A percentile compares a stretch with the other conserved stretches of the same genome.
These are phyloP conservation scores for Drosophila merina DNA, from an alignment of 2,888 invertebrate species.

Conservation along the genomic window DNA sequence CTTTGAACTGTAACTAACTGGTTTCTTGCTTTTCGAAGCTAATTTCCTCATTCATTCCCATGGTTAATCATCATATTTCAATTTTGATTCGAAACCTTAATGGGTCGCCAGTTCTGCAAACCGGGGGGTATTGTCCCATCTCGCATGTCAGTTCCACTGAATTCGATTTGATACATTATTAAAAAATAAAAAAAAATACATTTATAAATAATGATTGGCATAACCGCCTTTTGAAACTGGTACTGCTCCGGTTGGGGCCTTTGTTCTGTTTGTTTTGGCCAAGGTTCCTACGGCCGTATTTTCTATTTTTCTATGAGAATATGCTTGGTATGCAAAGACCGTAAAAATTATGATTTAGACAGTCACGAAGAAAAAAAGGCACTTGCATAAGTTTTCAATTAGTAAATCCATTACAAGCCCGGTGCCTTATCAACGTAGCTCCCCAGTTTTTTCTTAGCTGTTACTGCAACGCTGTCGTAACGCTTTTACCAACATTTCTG, in stretches of 20 bases:
- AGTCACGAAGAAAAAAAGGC: slow-evolving; percentile 1
- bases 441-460: not conserved
- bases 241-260: slow-evolving; percentile 28
- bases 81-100: slow-evolving; percentile 39
- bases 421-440: slow-evolving; percentile 13
- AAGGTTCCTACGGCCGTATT: slow-evolving; percentile 28
- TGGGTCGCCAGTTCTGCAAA: slow-evolving; percentile 55
- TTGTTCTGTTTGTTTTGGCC: slow-evolving; percentile 37
- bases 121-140: slow-evolving; percentile 22
- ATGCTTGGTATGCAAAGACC: not conserved
- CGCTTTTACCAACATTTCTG: slow-evolving; percentile 10
- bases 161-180: slow-evolving; percentile 48
- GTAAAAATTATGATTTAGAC: slow-evolving; percentile 7
- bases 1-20: slow-evolving; percentile 47
- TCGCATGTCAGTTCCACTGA: slow-evolving; percentile 49
- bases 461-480: slow-evolving; percentile 3
- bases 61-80: slow-evolving; percentile 32
- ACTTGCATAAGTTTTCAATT: slow-evolving; percentile 33
- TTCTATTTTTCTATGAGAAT: not conserved
- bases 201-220: slow-evolving; percentile 32
- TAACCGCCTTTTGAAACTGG: slow-evolving; percentile 46
- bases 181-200: slow-evolving; percentile 14
- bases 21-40: slow-evolving; percentile 22
- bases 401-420: slow-evolving; percentile 11
- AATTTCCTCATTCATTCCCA: slow-evolving; percentile 28